These are phyloP conservation scores for Lophochroa leadbeateri DNA, from an alignment of 2,113 vertebrate species.

Conservation along the genomic window DNA sequence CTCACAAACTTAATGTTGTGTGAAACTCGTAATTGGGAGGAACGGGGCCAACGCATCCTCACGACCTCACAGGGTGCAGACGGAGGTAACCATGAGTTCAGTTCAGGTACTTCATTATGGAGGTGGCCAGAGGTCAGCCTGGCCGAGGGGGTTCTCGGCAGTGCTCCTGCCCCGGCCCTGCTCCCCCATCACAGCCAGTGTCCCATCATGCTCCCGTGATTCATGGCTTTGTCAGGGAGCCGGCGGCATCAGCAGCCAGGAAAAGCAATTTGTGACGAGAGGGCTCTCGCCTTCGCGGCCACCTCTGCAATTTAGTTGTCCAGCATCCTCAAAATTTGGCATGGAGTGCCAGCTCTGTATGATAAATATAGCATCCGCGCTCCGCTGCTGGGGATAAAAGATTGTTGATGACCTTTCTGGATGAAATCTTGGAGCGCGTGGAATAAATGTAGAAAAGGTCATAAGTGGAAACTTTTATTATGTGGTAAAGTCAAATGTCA, in stretches of 20 bases:
- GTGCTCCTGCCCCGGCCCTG: background rate
- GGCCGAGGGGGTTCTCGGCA: background rate
- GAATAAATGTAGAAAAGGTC: conserved; percentile 83
- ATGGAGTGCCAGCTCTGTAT: background rate
- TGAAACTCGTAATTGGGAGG: background rate
- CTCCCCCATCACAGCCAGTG: fast-evolving
- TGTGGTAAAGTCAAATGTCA: conserved; percentile 65
- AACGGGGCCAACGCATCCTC: background rate
- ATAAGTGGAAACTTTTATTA: conserved; percentile 53
- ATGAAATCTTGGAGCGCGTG: conserved; percentile 79
- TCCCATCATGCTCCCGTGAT: fast-evolving
- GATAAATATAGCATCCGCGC: background rate
- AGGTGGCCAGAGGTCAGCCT: fast-evolving
- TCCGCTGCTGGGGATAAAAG: conserved; percentile 48
- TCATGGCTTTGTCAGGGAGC: background rate
- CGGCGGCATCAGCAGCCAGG: fast-evolving
- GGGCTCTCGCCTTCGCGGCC: background rate
- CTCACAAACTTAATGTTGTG: background rate
- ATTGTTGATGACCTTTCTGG: conserved; percentile 80
- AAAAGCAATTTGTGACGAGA: background rate
- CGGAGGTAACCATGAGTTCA: background rate
- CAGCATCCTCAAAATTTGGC: background rate
- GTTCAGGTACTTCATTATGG: fast-evolving
- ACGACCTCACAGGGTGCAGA: background rate
- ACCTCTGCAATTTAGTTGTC: background rate